These are phyloP conservation scores for Psittacus erithacus DNA, from an alignment of 2,113 vertebrate genomes.

Conservation along the genomic window DNA sequence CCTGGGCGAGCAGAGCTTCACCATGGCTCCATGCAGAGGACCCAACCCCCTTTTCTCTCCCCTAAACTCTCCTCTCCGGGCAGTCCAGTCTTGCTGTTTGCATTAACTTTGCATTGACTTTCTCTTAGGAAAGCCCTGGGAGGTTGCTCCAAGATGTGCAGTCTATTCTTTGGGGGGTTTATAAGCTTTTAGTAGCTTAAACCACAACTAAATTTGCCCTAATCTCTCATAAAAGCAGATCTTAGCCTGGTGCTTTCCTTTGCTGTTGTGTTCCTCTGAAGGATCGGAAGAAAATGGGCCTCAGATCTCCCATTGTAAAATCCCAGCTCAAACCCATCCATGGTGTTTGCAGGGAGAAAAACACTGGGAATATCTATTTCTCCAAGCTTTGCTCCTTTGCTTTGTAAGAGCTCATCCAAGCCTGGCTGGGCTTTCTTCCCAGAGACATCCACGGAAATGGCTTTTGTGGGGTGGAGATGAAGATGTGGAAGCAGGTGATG, in stretches of 20 bases:
- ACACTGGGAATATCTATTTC: neutral
- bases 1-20: neutral
- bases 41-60: neutral
- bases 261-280: neutral
- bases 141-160: neutral
- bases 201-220: conserved; percentile 18
- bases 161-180: conserved; percentile 6
- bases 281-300: neutral
- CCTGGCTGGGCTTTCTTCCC: neutral
- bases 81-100: neutral
- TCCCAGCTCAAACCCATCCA: neutral
- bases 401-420: neutral
- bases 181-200: conserved; percentile 56
- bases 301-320: neutral
- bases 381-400: neutral
- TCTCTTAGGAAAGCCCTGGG: neutral
- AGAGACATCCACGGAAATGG: neutral
- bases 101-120: conserved; percentile 41
- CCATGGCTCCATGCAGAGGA: neutral
- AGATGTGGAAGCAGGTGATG: neutral
- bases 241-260: neutral
- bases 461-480: neutral
- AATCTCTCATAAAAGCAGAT: conserved; percentile 55
- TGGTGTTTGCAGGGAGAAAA: neutral
- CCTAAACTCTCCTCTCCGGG: neutral